These are phyloP conservation scores for Leucosticte australis DNA, from an alignment of 2,113 vertebrate species.

Conservation along the genomic window DNA sequence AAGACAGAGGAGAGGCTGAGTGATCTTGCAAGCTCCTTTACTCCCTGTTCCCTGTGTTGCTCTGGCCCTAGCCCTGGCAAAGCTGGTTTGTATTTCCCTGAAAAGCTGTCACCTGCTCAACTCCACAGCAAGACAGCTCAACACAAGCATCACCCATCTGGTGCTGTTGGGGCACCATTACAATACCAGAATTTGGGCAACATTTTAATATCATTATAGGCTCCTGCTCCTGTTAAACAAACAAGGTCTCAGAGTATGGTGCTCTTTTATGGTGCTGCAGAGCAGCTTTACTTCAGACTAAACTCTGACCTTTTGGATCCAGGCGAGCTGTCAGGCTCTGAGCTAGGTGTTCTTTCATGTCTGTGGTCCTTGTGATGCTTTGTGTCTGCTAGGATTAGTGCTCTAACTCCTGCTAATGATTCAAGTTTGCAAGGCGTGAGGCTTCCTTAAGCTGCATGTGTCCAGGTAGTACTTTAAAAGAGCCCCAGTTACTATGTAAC, in stretches of 20 bases:
- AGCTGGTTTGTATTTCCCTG: background rate
- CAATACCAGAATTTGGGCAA: background rate
- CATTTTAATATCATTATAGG: background rate
- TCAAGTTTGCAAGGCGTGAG: background rate
- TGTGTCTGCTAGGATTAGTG: background rate
- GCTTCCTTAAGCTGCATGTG: background rate
- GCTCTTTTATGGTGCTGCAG: background rate
- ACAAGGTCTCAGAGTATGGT: background rate
- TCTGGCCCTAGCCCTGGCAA: background rate
- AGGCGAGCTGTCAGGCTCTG: background rate
- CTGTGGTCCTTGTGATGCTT: background rate
- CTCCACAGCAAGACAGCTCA: background rate
- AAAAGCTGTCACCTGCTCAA: background rate
- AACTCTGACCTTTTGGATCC: background rate
- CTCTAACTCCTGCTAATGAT: background rate
- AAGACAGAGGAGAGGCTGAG: background rate
- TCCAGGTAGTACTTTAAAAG: background rate
- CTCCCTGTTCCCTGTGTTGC: background rate
- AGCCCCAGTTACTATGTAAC: background rate
- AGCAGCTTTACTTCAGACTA: background rate
- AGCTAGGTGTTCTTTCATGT: background rate
- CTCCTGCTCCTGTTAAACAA: background rate
- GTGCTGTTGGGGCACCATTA: background rate
- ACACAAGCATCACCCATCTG: background rate
- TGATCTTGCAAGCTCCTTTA: background rate